Base-by-base conservation (phyloP, 2,797 vertebrate species). In the Melanogrammus aeglefinus region DNA sequence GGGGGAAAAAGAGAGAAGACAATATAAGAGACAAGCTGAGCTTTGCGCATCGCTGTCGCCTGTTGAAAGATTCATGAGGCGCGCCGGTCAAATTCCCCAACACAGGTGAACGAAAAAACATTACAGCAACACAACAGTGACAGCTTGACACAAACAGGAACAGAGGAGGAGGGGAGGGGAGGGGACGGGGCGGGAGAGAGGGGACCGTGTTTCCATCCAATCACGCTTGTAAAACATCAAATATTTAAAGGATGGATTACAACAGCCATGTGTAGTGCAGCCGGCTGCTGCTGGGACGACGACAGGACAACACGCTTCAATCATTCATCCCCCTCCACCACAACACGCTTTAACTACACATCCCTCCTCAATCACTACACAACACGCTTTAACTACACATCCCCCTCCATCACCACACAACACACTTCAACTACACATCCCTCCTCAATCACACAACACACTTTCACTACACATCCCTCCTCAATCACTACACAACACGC, bases 191-290 rank as follows among this genome's bases (percentile, higher is more conserved):
- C 8, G 41, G 69, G 85, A 77, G 70, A 77, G 70, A 41, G 24
- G 78, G 79, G 69, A 16, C 29, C 0, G 9, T 77, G 82, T 76
- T 81, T 81, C 75, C 72, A 86, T 88, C 86, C 83, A 85, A 86
- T 86, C 76, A 73, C 88, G 85, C 84, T 86, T 91, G 91, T 90
- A 85, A 85, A 80, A 82, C 84, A 92, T 94, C 77, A 93, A 94
- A 94, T 90, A 94, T 94, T 93, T 84, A 94, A 85, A 77, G 85
- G 90, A 87, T 86, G 88, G 85, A 91, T 94, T 91, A 89, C 89
- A 90, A 88, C 85, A 87, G 90, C 90, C 89, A 86, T 84, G 83
- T 91, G 89, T 86, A 86, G 86, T 80, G 75, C 83, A 41, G 81
- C 78, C 57, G 85, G 80, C 86, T 80, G 85, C 88, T 86, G 51